phyloP scores from a whole-genome alignment of 2,888 invertebrate species.

The Epinotia brunnichana region DNA sequence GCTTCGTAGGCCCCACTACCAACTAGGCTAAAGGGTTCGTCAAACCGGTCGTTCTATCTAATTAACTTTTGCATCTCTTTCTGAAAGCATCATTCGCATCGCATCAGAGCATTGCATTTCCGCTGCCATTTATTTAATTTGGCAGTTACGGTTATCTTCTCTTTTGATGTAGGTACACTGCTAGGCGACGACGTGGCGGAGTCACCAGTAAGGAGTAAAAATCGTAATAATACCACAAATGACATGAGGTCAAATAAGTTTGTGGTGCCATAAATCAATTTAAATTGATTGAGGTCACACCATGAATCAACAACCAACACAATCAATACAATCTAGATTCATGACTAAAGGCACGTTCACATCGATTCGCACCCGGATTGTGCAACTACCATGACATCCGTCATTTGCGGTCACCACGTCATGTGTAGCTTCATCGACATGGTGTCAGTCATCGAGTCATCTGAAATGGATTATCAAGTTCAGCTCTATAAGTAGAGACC shows the following conservation, averaged over 20 bases:
- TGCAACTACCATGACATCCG: slow-evolving; percentile 6
- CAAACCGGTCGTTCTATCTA: too few relatives aligned
- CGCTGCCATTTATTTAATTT: neutral
- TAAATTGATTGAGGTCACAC: slow-evolving; percentile 11
- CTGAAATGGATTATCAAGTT: neutral
- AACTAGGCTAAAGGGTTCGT: too few relatives aligned
- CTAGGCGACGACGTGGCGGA: neutral
- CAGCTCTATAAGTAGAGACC: neutral
- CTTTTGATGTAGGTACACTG: neutral
- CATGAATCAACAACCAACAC: slow-evolving; percentile 24
- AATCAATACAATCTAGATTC: slow-evolving; percentile 9
- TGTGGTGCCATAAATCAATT: slow-evolving; percentile 31
- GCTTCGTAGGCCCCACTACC: too few relatives aligned
- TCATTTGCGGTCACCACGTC: slow-evolving; percentile 22
- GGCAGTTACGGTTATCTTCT: neutral
- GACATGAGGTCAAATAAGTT: slow-evolving; percentile 24
- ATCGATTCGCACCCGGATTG: slow-evolving; percentile 20
- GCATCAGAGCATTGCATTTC: too few relatives aligned
- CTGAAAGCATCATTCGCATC: neutral
- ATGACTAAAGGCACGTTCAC: slow-evolving; percentile 30
- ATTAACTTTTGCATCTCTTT: too few relatives aligned
- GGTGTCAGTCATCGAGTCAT: neutral
- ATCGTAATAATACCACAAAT: neutral
- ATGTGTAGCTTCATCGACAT: slow-evolving; percentile 4
- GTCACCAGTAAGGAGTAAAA: neutral